Evolutionary conservation across 1,140 invertebrate species (phyloP), one percentile per base, ranked within the genome.

Genomic region (Drosophila athabasca): DNA sequence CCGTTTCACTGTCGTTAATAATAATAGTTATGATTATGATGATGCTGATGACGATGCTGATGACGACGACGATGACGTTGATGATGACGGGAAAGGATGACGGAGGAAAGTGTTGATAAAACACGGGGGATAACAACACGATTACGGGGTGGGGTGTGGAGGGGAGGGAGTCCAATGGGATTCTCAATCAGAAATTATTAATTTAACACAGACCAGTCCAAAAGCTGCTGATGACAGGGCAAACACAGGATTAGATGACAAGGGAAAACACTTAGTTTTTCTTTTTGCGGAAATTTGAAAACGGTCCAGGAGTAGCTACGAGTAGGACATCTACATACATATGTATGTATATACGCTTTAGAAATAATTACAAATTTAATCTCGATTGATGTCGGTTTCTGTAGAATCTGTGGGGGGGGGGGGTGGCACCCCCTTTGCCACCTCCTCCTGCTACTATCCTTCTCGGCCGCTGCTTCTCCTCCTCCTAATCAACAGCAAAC

Each of bases 11-110:
- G 62, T 60, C 82, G 78, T 85, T 85, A 85, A 85, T 87, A 85
- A 85, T 85, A 85, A 85, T 87, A 85, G 82, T 85, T 85, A 85
- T 88, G 82, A 78, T 85, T 85, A 85, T 87, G 78, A 69, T 85
- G 72, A 85, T 85, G 83, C 61, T 76, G 73, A 78, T 77, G 71
- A 31, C 70, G 77, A 78, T 76, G 73, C 71, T 69, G 70, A 43
- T 76, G 79, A 78, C 71, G 17, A 60, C 59, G 61, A n/a, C 52
- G 59, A 80, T 65, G 67, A 79, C 43, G 49, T 59, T 59, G 54
- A 48, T 57, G 31, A 35, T 13, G 35, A 39, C 35, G 11, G 35
- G 1, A 39, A 39, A 2, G 35, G 35, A 11, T 73, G 76, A 79
- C 62, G 69, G 69, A 69, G 44, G 44, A 70, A 76, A 69, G 52